Evolutionary conservation across 2,888 invertebrate genomes (phyloP).

Genomic region (Hofmannophila pseudospretella): DNA sequence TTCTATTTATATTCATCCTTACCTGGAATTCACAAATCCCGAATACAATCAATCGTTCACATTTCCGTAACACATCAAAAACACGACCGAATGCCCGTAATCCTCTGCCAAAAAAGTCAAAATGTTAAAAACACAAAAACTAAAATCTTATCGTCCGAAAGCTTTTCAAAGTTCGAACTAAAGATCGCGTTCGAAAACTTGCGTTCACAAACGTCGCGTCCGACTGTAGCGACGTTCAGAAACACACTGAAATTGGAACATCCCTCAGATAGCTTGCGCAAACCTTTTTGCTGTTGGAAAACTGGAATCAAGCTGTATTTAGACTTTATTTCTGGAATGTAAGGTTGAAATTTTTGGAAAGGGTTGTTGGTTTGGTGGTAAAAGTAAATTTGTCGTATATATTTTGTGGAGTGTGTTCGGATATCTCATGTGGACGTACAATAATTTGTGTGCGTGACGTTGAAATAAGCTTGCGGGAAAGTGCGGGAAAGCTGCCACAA

Average conservation of each 20-base stretch:
- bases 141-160: conserved; percentile 2
- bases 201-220: conserved; percentile 10
- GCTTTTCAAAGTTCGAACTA: conserved; percentile 11
- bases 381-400: conserved; percentile 7
- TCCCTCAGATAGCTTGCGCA: conserved; percentile 14
- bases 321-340: conserved; percentile 1
- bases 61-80: background rate
- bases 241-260: conserved; percentile 20
- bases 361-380: conserved; percentile 1
- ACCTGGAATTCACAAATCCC: background rate
- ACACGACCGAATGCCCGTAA: background rate
- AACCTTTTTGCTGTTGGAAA: conserved; percentile 4
- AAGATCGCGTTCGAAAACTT: conserved; percentile 17
- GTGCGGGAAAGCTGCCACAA: conserved; percentile 25
- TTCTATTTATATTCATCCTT: background rate
- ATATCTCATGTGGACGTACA: conserved; percentile 24
- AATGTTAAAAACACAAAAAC: conserved; percentile 1
- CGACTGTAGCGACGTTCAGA: conserved; percentile 12
- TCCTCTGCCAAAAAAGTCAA: conserved; percentile 2
- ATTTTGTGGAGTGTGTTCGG: conserved; percentile 11
- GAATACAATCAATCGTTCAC: background rate
- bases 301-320: background rate
- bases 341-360: background rate
- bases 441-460: conserved; percentile 36
- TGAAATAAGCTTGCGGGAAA: conserved; percentile 25